Evolutionary conservation across 2,888 invertebrate species (phyloP).

Genomic region (Clistopyga incitator): DNA sequence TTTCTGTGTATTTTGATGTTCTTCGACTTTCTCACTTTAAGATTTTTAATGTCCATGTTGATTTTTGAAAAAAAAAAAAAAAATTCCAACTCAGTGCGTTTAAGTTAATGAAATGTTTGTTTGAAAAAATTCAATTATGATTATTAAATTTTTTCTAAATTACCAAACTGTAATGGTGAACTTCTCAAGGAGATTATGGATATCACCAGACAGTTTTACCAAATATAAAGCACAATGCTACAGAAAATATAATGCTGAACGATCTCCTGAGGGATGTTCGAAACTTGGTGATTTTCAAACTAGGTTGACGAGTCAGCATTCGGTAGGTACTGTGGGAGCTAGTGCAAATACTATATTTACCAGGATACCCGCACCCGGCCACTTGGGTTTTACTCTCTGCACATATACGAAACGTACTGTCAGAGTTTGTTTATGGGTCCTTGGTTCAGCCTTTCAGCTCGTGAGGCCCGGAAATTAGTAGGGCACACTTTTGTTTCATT

Average conservation of each 20-base stretch:
- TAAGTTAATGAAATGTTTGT: too few species aligned
- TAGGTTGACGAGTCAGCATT: neutral
- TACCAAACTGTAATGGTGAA: too few species aligned
- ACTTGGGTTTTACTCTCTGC: neutral
- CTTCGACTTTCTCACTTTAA: too few species aligned
- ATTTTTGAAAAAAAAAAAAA: too few species aligned
- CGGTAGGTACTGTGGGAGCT: neutral
- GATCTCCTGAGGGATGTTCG: neutral
- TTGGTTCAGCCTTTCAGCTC: constrained; percentile 30
- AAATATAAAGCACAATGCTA: neutral
- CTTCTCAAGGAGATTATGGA: neutral
- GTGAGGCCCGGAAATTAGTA: constrained; percentile 11
- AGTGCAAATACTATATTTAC: neutral
- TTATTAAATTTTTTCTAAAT: too few species aligned
- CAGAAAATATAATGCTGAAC: neutral
- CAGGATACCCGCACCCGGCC: neutral
- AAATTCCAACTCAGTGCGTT: too few species aligned
- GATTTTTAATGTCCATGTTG: too few species aligned
- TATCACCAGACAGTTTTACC: neutral
- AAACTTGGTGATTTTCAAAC: neutral
- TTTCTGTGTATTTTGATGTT: too few species aligned
- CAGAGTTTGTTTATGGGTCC: constrained; percentile 51
- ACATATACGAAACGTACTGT: neutral
- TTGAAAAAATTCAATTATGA: too few species aligned
- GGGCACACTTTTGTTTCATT: too few species aligned